Conservation (phyloP, 2,888 invertebrate species). For the Athripsodes cinereus region DNA sequence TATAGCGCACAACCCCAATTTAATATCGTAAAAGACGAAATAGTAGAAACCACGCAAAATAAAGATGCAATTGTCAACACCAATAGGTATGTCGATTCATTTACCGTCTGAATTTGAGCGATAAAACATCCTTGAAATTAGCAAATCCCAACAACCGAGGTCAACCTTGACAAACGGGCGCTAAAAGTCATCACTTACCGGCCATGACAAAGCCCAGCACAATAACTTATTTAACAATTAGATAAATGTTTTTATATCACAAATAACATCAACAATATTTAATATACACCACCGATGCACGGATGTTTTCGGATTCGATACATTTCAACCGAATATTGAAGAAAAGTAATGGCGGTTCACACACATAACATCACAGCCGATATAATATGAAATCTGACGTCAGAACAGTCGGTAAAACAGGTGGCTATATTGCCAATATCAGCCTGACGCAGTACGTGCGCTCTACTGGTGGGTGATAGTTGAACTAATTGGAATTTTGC, state of each 20-base stretch:
- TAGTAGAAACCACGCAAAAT: slow-evolving; percentile 19
- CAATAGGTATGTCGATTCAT: slow-evolving; percentile 52
- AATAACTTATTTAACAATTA: slow-evolving; percentile 42
- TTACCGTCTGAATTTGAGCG: slow-evolving; percentile 55
- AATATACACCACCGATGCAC: slow-evolving; percentile 53
- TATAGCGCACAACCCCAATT: not conserved
- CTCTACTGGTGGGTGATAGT: slow-evolving; percentile 2
- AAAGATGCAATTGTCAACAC: slow-evolving; percentile 41
- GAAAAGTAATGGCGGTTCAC: slow-evolving; percentile 53
- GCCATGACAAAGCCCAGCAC: slow-evolving; percentile 69
- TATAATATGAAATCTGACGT: slow-evolving; percentile 18
- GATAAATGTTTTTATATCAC: slow-evolving; percentile 50
- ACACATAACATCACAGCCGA: slow-evolving; percentile 49
- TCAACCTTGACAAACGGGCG: slow-evolving; percentile 53
- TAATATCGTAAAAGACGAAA: not conserved
- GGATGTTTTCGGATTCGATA: slow-evolving; percentile 55
- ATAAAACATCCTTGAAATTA: slow-evolving; percentile 52
- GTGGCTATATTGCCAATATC: slow-evolving; percentile 12
- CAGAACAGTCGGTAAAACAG: slow-evolving; percentile 23
- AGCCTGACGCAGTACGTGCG: not conserved
- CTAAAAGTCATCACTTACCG: slow-evolving; percentile 66
- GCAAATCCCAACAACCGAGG: slow-evolving; percentile 51
- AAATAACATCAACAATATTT: slow-evolving; percentile 48
- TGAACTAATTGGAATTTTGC: not conserved
- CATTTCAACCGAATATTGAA: slow-evolving; percentile 53